A percentile compares a stretch with the other conserved stretches of the same genome.
Evolutionary conservation across 2,888 invertebrate genomes (phyloP).

Genomic region (Xanthostigma xanthostigma): DNA sequence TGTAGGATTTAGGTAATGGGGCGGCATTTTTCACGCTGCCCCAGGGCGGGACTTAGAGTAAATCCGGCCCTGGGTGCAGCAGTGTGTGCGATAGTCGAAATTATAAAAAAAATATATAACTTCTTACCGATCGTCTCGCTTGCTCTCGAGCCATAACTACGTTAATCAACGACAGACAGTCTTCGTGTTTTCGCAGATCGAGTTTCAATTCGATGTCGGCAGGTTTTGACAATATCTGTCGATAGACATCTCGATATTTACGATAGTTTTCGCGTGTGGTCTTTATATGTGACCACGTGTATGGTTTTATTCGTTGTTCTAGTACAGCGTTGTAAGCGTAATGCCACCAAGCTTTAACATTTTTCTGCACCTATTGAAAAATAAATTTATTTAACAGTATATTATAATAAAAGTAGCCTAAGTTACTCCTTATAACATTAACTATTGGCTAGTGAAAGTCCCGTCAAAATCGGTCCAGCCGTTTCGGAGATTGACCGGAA

Average conservation of each 20-base stretch:
- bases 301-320: slow-evolving; percentile 56
- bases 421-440: no score
- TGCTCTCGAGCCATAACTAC: slow-evolving; percentile 67
- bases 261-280: slow-evolving; percentile 53
- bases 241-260: slow-evolving; percentile 53
- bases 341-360: slow-evolving; percentile 56
- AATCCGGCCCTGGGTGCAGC: no score
- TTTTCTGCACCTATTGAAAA: slow-evolving; percentile 30
- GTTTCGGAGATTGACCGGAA: no score
- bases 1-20: no score
- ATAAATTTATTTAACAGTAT: no score
- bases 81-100: no score
- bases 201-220: slow-evolving; percentile 58
- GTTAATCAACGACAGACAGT: slow-evolving; percentile 53
- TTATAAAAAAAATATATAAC: no score
- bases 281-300: slow-evolving; percentile 56
- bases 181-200: slow-evolving; percentile 61
- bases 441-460: no score
- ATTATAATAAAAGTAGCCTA: no score
- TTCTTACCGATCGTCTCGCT: slow-evolving; percentile 54
- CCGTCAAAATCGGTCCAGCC: no score
- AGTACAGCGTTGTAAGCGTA: slow-evolving; percentile 57
- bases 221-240: slow-evolving; percentile 51
- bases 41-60: no score
- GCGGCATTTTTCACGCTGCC: no score